Base-by-base conservation (phyloP, 2,888 invertebrate species). In the Anthophora plumipes region DNA sequence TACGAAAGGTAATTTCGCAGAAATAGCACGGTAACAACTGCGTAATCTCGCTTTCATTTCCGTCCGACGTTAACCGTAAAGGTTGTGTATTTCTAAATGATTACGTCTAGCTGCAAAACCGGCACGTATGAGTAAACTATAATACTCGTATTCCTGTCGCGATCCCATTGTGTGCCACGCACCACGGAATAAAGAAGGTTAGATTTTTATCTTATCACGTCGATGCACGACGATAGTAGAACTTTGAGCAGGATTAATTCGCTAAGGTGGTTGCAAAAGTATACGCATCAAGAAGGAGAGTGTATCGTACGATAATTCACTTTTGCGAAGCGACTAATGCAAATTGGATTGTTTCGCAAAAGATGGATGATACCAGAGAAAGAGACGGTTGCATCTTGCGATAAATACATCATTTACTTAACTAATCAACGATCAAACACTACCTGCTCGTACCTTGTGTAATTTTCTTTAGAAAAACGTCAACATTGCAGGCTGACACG, bases 31-130 rank as follows among this genome's bases (percentile, higher is more conserved):
- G 25, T 59, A 48, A 71, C 31, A 54, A 61, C 55, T 55, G 61
- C 73, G 75, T 73, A 76, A 71, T 73, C 63, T 71, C 68, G 37
- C 60, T 75, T 76, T 73, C 63, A 81, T 80, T 80, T 83, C 83
- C 80, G 83, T 48, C 50, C 57, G n/a, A 54, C 63, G 54, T 74
- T 11, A 46, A 25, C 55, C 41, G 48, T 55, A 76, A 76, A 55
- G 55, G 25, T 69, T 74, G 68, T 55, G 63, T 63, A 70, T 70
- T 76, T 70, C 70, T 41, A 41, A 48, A 55, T 57, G 55, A 76
- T 70, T 76, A 63, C 55, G 41, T 20, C 20, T 0, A 12, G 25
- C 54, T 61, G 25, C 22, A 55, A 63, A 70, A 57, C 41, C 57
- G 63, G 70, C 74, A 61, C 68, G 73, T 72, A 41, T 20, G 20